Conservation (phyloP, 1,140 invertebrate genomes). For the Lineus longissimus region DNA sequence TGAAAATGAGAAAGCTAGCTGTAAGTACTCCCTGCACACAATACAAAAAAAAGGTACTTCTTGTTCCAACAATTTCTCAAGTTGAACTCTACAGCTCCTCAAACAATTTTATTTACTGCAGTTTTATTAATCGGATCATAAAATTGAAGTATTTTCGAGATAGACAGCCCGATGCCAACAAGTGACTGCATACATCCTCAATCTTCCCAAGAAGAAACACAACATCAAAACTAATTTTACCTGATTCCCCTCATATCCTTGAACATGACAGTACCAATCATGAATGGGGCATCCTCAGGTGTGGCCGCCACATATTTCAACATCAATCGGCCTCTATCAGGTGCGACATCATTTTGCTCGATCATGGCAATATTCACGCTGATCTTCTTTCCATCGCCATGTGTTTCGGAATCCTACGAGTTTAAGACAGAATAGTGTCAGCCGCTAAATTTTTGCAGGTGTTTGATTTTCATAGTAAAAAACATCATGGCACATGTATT, state of each 20-base stretch:
- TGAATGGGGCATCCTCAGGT: conserved; percentile 45
- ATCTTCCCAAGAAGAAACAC: too few species aligned
- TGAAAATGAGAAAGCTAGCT: conserved; percentile 24
- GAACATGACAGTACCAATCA: conserved; percentile 45
- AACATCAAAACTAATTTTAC: too few species aligned
- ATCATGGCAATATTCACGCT: conserved; percentile 48
- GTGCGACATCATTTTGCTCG: conserved; percentile 35
- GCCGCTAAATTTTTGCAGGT: not conserved
- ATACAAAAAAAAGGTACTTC: too few species aligned
- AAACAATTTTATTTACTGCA: not conserved
- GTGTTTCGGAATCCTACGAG: conserved; percentile 54
- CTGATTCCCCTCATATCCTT: conserved; percentile 51
- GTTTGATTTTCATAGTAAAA: not conserved
- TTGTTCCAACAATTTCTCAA: not conserved
- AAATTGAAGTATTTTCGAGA: too few species aligned
- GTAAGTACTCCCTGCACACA: too few species aligned
- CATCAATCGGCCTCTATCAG: conserved; percentile 34
- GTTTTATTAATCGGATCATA: not conserved
- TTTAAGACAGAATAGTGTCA: conserved; percentile 2
- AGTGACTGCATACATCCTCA: too few species aligned
- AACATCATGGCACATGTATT: not conserved
- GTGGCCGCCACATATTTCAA: conserved; percentile 49
- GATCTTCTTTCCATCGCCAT: conserved; percentile 49
- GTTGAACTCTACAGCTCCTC: not conserved
- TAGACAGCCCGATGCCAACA: too few species aligned